Evolutionary conservation across 1,140 invertebrate species (phyloP), one percentile per base, ranked within the genome.

Genomic region (Hestina assimilis): DNA sequence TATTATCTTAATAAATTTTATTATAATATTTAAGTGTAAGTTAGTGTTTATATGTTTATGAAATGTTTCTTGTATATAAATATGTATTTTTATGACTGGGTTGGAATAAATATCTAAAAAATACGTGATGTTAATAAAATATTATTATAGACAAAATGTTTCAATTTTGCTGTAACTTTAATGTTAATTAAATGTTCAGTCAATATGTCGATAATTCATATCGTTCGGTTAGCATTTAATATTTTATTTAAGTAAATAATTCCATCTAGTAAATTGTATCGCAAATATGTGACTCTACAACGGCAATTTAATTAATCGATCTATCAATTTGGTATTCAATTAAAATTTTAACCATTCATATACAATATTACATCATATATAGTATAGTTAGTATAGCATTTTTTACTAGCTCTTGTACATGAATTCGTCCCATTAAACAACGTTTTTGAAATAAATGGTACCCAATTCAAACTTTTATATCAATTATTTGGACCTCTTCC

Each of bases 251-350:
- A 35, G 33, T 35, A 40, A 26, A 40, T 51, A 35, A 40, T 26
- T 26, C 33, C 38, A 38, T 35, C 17, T 11, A 40, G 14, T 50
- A 40, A 38, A 14, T 40, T 19, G 26, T 40, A 26, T 38, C 33
- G 47, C 19, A 2, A 35, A 51, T 51, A 33, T 51, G 38, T 51
- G 33, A 21, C 35, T 51, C 40, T 51, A 40, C 33, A 51, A 21
- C 24, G 21, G 33, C 31, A 51, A 26, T 26, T 4, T 24, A 40
- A 51, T 51, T 51, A 51, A 40, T 40, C n/a, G 11, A 21, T 33
- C 7, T 35, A 42, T 40, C 42, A 40, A 38, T 38, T 15, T 23
- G 28, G 14, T 46, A 35, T 15, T 29, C 19, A 21, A 51, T 40
- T 51, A 40, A 40, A n/a, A 26, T 51, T 51, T 6, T 8, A 38